Base-by-base conservation (phyloP, 2,888 invertebrate genomes). In the Minunthozetes semirufus region DNA sequence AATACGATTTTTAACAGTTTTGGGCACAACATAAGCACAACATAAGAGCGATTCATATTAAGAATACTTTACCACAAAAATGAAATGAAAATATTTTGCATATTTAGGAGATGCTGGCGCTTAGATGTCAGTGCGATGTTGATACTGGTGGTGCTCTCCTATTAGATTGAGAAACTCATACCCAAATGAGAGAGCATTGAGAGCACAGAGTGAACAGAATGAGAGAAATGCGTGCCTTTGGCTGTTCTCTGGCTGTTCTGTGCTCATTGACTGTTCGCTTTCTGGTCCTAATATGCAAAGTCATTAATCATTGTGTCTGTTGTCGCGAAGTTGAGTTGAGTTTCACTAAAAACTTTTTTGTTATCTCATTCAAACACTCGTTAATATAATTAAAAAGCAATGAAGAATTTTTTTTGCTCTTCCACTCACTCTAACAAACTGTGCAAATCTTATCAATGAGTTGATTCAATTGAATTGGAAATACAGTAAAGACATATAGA, bases 321-420 rank as follows among this genome's bases (percentile, higher is more conserved):
- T 33, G 33, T 33, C 74, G 74, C 53, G 53, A 74, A 48, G 33
- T 68, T 61, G 61, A 61, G 56, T 73, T 38, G 29, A 73, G 66
- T 66, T 74, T 74, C 29, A 66, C 19, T 70, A 15, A 68, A 66
- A 70, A 48, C 56, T 48, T 68, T 74, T 74, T 74, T 70, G 70
- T 76, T 76, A 76, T 76, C 75, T 76, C 72, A 73, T 48, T 73
- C 74, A 76, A 75, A 70, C 76, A 75, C 68, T 56, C 73, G 56
- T 59, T 72, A 72, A 75, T 75, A 74, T 75, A 75, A 75, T 75
- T 75, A 75, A 73, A 75, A 75, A 74, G 75, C 75, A 63, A 75
- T 75, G 75, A 75, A 74, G 63, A 68, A 74, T 25, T 68, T 74
- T 68, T 74, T 68, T 68, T 38, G 38, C 66, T 66, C 15, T 63